Conservation (phyloP, 2,888 invertebrate species). For the Microdon myrmicae region DNA sequence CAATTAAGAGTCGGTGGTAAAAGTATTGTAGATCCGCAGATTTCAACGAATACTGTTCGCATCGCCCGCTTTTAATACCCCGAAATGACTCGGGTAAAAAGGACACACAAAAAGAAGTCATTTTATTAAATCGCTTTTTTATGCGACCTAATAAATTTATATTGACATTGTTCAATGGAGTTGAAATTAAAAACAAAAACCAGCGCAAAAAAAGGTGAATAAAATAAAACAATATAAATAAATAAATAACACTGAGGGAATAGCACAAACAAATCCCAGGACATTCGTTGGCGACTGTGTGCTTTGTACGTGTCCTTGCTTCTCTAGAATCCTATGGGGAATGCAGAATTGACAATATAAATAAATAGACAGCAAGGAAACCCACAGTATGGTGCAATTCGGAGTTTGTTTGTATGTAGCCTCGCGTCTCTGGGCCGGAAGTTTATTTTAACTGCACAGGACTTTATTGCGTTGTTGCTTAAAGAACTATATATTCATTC, state of each 20-base stretch:
- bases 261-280: conserved; percentile 23
- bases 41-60: too few relatives aligned
- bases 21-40: too few relatives aligned
- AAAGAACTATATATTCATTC: conserved; percentile 1
- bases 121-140: conserved; percentile 5
- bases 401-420: conserved; percentile 15
- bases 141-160: conserved; percentile 45
- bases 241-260: too few relatives aligned
- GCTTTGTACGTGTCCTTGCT: background rate
- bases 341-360: conserved; percentile 19
- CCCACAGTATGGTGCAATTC: too few relatives aligned
- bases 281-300: conserved; percentile 9
- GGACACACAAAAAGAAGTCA: conserved; percentile 13
- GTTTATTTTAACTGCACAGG: conserved; percentile 16
- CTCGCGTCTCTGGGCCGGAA: conserved; percentile 15
- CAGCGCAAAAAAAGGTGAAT: conserved; percentile 2
- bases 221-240: conserved; percentile 18
- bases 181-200: conserved; percentile 22
- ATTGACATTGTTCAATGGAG: conserved; percentile 47
- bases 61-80: too few relatives aligned
- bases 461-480: too few relatives aligned
- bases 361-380: too few relatives aligned
- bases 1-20: too few relatives aligned
- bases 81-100: too few relatives aligned
- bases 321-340: background rate